Conservation (phyloP, 2,888 invertebrate species). For the Lydus trimaculatus region DNA sequence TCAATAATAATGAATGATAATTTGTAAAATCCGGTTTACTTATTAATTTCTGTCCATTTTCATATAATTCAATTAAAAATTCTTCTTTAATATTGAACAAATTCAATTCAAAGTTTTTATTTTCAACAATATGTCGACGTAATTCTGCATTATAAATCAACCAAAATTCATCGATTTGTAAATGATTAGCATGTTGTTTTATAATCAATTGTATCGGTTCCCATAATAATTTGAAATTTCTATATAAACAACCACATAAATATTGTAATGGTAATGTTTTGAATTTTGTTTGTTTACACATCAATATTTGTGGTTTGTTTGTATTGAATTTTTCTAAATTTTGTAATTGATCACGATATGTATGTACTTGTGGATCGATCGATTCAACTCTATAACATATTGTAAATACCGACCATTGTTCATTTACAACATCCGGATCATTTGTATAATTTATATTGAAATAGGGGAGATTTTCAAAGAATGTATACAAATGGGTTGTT, state of each 20-base stretch:
- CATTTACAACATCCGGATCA: slow-evolving; percentile 53
- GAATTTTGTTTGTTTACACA: slow-evolving; percentile 67
- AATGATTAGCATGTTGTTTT: slow-evolving; percentile 73
- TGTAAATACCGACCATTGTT: slow-evolving; percentile 69
- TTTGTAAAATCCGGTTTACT: slow-evolving; percentile 76
- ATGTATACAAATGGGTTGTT: slow-evolving; percentile 76
- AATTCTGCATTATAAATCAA: slow-evolving; percentile 70
- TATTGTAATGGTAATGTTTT: slow-evolving; percentile 76
- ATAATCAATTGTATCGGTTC: slow-evolving; percentile 81
- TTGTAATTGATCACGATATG: slow-evolving; percentile 80
- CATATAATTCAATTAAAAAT: slow-evolving; percentile 48
- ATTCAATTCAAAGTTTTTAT: slow-evolving; percentile 21
- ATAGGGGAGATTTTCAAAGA: slow-evolving; percentile 68
- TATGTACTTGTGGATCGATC: slow-evolving; percentile 75
- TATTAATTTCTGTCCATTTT: slow-evolving; percentile 50
- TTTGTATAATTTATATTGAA: slow-evolving; percentile 57
- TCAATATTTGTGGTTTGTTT: slow-evolving; percentile 63
- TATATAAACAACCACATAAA: slow-evolving; percentile 81
- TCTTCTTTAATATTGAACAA: slow-evolving; percentile 33
- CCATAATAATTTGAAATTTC: slow-evolving; percentile 92
- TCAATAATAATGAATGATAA: slow-evolving; percentile 83
- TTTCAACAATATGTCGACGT: slow-evolving; percentile 60
- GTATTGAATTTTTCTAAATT: slow-evolving; percentile 77
- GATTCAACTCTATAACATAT: slow-evolving; percentile 76
- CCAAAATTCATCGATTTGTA: slow-evolving; percentile 75